Evolutionary conservation across 1,140 invertebrate genomes (phyloP), one percentile per base, ranked within the genome.

Genomic region (Cotesia glomerata): DNA sequence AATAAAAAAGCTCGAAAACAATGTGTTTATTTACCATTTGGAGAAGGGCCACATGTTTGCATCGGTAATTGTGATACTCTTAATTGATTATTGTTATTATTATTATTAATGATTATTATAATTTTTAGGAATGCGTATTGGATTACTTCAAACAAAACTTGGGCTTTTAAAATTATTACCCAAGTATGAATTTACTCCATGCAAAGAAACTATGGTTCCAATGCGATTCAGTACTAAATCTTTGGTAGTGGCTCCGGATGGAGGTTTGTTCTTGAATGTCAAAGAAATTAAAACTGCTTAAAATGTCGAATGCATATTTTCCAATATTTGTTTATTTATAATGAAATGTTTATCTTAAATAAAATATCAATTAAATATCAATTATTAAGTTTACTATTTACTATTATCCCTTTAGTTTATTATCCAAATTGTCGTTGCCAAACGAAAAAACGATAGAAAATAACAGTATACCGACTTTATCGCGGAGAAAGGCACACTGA

Each of bases 81-180:
- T 45, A 9, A 14, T 9, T 18, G 4, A 32, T 8, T 9, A 26
- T 35, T 45, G 2, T 36, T n/a, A 35, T 36, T 35, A 14, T 45
- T 7, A 45, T 45, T 45, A 45, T 45, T 7, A 7, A 45, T 45
- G 11, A 45, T 45, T 9, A 45, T 45, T 45, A 39, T 45, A 45
- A 9, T 45, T 79, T 81, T 49, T 67, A 84, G 91, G 90, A 18
- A 82, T 88, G 80, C 82, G 92, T 39, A 88, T 93, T 61, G 92
- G 91, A 11, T 56, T 90, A 2, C 77, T 92, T 66, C 90, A 92
- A 79, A 84, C 89, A 0, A 93, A 93, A 82, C 74, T 91, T 34
- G 89, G 89, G 11, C 61, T 90, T 5, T 78, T 83, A 3, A 81
- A 84, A 16, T 77, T 89, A 1, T 39, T 89, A 13, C 81, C 78